Conservation (phyloP, 2,888 invertebrate genomes). For the Pimpla rufipes region DNA sequence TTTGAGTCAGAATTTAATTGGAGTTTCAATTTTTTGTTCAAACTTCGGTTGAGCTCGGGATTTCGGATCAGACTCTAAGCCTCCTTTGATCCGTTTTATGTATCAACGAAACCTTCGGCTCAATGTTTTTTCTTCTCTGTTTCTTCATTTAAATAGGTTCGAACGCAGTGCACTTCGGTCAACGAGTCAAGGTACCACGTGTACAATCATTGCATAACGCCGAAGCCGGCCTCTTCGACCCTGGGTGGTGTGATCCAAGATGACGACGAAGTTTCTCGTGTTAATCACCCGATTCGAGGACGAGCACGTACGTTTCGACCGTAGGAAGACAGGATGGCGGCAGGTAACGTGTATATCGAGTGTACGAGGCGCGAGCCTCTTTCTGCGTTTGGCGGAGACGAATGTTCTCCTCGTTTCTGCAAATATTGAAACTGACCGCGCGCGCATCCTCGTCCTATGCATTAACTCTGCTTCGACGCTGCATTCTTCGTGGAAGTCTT, state of each 20-base stretch:
- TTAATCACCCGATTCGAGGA: constrained; percentile 43
- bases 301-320: constrained; percentile 32
- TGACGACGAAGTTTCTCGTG: constrained; percentile 36
- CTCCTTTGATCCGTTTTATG: too few species aligned
- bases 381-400: constrained; percentile 67
- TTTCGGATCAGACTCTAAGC: too few species aligned
- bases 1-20: too few species aligned
- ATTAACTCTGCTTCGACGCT: constrained; percentile 34
- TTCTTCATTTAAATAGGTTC: not conserved
- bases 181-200: constrained; percentile 28
- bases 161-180: constrained; percentile 16
- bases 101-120: too few species aligned
- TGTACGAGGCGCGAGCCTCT: constrained; percentile 3
- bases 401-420: constrained; percentile 77
- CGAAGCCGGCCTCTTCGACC: constrained; percentile 37
- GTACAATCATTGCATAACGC: constrained; percentile 50
- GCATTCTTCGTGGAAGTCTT: constrained; percentile 65
- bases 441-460: constrained; percentile 42
- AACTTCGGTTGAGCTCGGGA: too few species aligned
- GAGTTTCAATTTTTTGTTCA: too few species aligned
- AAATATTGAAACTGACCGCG: constrained; percentile 81
- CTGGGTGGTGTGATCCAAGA: constrained; percentile 13
- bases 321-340: constrained; percentile 43
- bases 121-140: not conserved
- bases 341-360: constrained; percentile 10